Percentiles rank a stretch among this genome's conserved stretches.
Evolutionary conservation across 2,113 vertebrate species (phyloP).

Genomic region (Pterophyllum scalare): DNA sequence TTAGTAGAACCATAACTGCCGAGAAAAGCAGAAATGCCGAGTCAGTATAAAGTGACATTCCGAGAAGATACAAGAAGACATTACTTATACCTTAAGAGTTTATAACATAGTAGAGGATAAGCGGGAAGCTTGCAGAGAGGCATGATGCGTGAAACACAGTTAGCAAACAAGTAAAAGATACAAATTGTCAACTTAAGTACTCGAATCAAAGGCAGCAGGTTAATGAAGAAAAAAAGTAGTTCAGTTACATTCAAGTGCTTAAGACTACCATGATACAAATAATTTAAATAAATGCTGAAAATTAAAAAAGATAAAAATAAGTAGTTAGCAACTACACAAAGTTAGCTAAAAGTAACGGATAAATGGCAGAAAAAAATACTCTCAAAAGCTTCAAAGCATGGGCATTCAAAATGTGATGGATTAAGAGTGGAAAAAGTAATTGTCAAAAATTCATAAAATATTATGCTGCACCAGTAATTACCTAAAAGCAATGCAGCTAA

Average conservation of each 20-base stretch:
- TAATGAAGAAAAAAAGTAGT: no score
- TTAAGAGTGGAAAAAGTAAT: neutral
- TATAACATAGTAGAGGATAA: neutral
- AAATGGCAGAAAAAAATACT: neutral
- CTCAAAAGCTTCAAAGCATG: neutral
- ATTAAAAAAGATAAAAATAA: neutral
- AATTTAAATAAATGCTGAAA: neutral
- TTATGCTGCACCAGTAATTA: neutral
- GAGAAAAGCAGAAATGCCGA: slow-evolving; percentile 40
- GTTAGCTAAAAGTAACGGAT: no score
- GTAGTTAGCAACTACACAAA: neutral
- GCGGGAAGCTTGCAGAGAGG: neutral
- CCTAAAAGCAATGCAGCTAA: neutral
- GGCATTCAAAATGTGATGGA: neutral
- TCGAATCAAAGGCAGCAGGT: neutral
- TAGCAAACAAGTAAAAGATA: slow-evolving; percentile 2
- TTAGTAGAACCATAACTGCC: slow-evolving; percentile 91
- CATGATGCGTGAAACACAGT: neutral
- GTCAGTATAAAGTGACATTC: slow-evolving; percentile 21
- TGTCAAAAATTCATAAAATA: neutral
- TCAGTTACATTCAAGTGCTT: neutral
- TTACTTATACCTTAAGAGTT: neutral
- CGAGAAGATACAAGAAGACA: neutral
- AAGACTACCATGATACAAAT: neutral
- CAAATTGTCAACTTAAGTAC: neutral